Percentiles rank a stretch among this genome's conserved stretches.
These are phyloP conservation scores for Drepana falcataria DNA, from an alignment of 2,888 invertebrate species.

Conservation along the genomic window DNA sequence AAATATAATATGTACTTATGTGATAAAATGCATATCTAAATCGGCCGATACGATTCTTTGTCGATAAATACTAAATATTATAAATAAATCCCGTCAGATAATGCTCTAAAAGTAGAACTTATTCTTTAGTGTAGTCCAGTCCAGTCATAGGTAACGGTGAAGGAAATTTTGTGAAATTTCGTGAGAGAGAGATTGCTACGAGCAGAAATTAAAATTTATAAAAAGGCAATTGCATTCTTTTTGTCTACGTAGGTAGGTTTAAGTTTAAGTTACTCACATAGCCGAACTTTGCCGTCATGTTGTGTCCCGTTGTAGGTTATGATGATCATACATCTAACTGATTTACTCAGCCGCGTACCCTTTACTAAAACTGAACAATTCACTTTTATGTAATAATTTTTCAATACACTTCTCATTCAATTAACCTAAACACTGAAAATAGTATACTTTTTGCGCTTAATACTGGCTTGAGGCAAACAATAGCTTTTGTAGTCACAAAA, in stretches of 20 bases:
- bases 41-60: not conserved
- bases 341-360: conserved; percentile 69
- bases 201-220: conserved; percentile 2
- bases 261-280: conserved; percentile 59
- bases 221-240: conserved; percentile 6
- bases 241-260: not conserved
- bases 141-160: not conserved
- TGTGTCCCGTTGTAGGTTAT: conserved; percentile 78
- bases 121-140: not conserved
- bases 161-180: not conserved
- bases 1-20: not conserved
- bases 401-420: conserved; percentile 68
- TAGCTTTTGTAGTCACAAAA: conserved; percentile 70
- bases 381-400: conserved; percentile 73
- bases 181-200: not conserved
- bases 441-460: conserved; percentile 56
- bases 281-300: conserved; percentile 80
- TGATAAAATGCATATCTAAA: not conserved
- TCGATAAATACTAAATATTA: not conserved
- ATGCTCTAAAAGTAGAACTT: not conserved
- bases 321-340: conserved; percentile 77
- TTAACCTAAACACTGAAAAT: conserved; percentile 67
- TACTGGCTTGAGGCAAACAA: conserved; percentile 59
- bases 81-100: not conserved
- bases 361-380: conserved; percentile 67